Evolutionary conservation across 53 echinoderm and acorn worm genomes (phyloP).

Genomic region (Holothuria scabra): DNA sequence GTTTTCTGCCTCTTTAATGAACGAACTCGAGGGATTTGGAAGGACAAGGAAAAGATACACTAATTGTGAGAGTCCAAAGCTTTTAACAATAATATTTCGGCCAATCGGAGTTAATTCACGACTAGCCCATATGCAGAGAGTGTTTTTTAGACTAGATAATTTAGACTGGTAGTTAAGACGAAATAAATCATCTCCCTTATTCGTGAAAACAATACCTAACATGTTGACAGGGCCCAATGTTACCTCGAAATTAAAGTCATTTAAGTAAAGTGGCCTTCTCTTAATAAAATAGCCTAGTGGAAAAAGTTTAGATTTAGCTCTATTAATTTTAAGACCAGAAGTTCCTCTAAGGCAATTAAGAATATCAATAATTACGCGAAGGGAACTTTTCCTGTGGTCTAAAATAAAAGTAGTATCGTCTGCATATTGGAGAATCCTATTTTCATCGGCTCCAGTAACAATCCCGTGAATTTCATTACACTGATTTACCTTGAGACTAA

Average conservation of each 20-base stretch:
- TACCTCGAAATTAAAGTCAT: background rate
- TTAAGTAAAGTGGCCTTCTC: background rate
- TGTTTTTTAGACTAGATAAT: background rate
- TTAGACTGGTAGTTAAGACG: background rate
- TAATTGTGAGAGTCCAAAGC: too few relatives aligned
- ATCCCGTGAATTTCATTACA: background rate
- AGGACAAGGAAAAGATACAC: too few relatives aligned
- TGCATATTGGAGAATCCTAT: background rate
- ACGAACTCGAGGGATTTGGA: too few relatives aligned
- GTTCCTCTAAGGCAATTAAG: background rate
- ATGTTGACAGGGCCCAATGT: background rate
- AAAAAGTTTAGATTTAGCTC: too few relatives aligned
- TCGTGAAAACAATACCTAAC: background rate
- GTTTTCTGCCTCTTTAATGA: too few relatives aligned
- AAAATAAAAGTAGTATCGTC: background rate
- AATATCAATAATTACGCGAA: background rate
- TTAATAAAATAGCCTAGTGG: background rate
- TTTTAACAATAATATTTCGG: too few relatives aligned
- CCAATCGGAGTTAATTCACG: conserved; percentile 1
- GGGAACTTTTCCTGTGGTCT: background rate
- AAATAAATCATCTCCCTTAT: background rate
- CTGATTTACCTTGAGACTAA: background rate
- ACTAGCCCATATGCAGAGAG: background rate
- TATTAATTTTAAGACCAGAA: background rate
- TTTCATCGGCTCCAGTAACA: background rate